A percentile compares a stretch with the other conserved stretches of the same genome.
phyloP scores from a whole-genome alignment of 2,888 invertebrate species.

The Eucera pruinosa region DNA sequence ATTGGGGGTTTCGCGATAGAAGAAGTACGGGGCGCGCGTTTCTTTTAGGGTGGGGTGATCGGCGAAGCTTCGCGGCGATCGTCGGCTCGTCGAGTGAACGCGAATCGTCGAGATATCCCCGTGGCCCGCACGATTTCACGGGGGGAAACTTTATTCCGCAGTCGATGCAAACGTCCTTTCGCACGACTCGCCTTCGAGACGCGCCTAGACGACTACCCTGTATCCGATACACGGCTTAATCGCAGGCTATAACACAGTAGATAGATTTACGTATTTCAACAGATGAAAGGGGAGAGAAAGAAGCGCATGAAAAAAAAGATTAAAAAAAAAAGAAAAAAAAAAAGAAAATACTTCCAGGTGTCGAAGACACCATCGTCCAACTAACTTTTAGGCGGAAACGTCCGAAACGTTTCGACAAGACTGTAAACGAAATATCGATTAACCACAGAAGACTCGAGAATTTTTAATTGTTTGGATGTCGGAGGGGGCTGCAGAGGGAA shows the following conservation, averaged over 20 bases:
- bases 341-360: constrained; percentile 79
- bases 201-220: constrained; percentile 46
- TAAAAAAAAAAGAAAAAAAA: constrained; percentile 40
- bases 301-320: constrained; percentile 44
- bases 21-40: background rate
- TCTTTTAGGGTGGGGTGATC: too few species aligned
- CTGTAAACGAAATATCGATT: constrained; percentile 80
- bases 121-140: background rate
- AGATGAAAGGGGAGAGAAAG: constrained; percentile 24
- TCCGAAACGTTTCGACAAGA: constrained; percentile 81
- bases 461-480: constrained; percentile 76
- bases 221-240: constrained; percentile 71
- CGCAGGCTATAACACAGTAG: constrained; percentile 77
- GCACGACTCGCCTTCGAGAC: constrained; percentile 36
- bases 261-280: constrained; percentile 63
- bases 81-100: constrained; percentile 5
- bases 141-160: background rate
- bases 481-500: constrained; percentile 17
- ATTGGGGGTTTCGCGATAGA: background rate
- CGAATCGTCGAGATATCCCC: constrained; percentile 1
- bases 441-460: constrained; percentile 80
- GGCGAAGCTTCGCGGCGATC: too few species aligned
- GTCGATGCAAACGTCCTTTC: constrained; percentile 31
- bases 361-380: constrained; percentile 83
- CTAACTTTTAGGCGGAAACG: constrained; percentile 81